Evolutionary conservation across 2,888 invertebrate species (phyloP).

Genomic region (Sesia bembeciformis): DNA sequence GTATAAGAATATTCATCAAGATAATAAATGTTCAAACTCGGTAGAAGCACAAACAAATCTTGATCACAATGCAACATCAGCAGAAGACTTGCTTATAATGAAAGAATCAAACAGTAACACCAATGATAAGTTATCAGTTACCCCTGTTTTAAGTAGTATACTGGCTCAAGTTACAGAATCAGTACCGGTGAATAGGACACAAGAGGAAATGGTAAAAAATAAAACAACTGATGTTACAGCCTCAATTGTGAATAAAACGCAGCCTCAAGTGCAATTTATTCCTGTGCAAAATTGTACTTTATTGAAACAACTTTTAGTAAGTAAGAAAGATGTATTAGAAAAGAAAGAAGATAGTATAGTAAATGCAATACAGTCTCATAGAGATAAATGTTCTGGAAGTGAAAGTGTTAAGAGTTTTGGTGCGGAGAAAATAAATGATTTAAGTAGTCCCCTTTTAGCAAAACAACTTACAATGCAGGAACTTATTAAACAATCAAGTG

Average conservation of each 20-base stretch:
- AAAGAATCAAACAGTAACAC: not conserved
- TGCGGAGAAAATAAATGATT: conserved; percentile 24
- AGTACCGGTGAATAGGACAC: not conserved
- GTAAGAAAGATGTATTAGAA: conserved; percentile 38
- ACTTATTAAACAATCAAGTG: conserved; percentile 32
- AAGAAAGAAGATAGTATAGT: conserved; percentile 25
- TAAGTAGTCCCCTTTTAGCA: conserved; percentile 13
- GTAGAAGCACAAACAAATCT: not conserved
- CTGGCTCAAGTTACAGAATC: not conserved
- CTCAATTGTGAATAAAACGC: not conserved
- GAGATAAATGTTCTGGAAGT: conserved; percentile 13
- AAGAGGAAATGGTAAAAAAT: not conserved
- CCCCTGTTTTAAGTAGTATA: not conserved
- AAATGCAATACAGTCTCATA: conserved; percentile 19
- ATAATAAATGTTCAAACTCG: not conserved
- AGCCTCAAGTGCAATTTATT: not conserved
- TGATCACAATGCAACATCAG: not conserved
- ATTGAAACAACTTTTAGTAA: conserved; percentile 58
- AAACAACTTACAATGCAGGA: conserved; percentile 24
- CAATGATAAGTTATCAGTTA: not conserved
- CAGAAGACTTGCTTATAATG: not conserved
- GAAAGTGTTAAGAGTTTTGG: conserved; percentile 16
- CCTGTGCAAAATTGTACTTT: conserved; percentile 56
- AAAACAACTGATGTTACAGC: not conserved
- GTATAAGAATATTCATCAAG: not conserved